Percentiles rank a stretch among this genome's conserved stretches.
Evolutionary conservation across 2,113 vertebrate genomes (phyloP).

Genomic region (Ginglymostoma cirratum): DNA sequence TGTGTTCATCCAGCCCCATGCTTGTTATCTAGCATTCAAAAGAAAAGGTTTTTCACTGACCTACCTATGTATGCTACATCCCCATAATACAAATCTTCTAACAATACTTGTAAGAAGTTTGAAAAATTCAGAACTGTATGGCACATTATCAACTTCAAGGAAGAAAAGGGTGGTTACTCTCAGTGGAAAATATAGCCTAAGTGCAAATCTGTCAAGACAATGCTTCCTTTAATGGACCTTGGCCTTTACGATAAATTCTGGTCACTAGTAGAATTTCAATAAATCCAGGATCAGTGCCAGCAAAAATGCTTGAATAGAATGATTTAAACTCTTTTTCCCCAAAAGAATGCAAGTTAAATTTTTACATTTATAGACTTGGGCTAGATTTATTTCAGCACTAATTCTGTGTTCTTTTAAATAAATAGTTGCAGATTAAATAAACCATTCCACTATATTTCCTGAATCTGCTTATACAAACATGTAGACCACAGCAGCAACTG

Average conservation of each 20-base stretch:
- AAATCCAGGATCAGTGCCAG: background rate
- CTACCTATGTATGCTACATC: background rate
- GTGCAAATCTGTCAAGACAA: background rate
- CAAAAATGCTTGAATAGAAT: background rate
- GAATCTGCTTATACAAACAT: background rate
- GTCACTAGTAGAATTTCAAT: background rate
- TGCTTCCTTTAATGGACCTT: conserved; percentile 2
- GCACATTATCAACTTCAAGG: background rate
- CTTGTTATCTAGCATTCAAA: too few relatives aligned
- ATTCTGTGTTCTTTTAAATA: background rate
- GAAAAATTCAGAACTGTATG: background rate
- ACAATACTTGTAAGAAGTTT: background rate
- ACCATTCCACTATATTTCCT: background rate
- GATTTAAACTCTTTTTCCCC: background rate
- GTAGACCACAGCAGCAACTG: background rate
- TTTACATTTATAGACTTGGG: background rate
- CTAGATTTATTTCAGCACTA: background rate
- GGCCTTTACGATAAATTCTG: background rate
- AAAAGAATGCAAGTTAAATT: background rate
- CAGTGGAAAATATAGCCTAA: background rate
- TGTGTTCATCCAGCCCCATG: too few relatives aligned
- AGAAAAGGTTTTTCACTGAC: background rate
- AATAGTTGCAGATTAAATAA: background rate
- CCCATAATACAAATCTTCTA: background rate
- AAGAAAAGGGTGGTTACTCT: background rate